Conservation (phyloP, 1,140 invertebrate genomes). For the Tetramorium simillimum region DNA sequence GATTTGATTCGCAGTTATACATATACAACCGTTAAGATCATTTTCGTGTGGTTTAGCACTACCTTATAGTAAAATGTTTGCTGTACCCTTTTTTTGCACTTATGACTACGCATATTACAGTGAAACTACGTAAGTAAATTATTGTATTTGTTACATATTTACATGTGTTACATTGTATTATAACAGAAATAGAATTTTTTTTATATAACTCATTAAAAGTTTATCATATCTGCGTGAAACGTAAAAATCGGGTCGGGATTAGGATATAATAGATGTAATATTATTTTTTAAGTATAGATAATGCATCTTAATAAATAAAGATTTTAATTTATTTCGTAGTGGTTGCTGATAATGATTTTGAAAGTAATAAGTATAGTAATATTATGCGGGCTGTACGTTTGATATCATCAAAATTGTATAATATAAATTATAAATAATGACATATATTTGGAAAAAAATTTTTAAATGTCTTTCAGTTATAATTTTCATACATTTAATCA, state of each 20-base stretch:
- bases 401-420: neutral
- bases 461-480: neutral
- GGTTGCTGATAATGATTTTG: neutral
- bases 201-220: neutral
- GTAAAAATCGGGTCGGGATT: neutral
- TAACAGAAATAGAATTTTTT: too few relatives aligned
- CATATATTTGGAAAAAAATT: neutral
- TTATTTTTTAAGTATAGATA: neutral
- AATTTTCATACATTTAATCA: neutral
- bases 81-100: neutral
- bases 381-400: neutral
- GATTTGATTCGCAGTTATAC: neutral
- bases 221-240: neutral
- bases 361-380: neutral
- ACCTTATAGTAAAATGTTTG: neutral
- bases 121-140: neutral
- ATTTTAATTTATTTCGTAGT: slow-evolving; percentile 4
- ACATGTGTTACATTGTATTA: too few relatives aligned
- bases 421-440: neutral
- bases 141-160: neutral
- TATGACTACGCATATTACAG: neutral
- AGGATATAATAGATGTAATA: neutral
- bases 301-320: neutral
- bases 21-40: neutral
- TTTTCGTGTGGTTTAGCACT: neutral